These are phyloP conservation scores for Tachycineta bicolor DNA, from an alignment of 2,113 vertebrate genomes.

Conservation along the genomic window DNA sequence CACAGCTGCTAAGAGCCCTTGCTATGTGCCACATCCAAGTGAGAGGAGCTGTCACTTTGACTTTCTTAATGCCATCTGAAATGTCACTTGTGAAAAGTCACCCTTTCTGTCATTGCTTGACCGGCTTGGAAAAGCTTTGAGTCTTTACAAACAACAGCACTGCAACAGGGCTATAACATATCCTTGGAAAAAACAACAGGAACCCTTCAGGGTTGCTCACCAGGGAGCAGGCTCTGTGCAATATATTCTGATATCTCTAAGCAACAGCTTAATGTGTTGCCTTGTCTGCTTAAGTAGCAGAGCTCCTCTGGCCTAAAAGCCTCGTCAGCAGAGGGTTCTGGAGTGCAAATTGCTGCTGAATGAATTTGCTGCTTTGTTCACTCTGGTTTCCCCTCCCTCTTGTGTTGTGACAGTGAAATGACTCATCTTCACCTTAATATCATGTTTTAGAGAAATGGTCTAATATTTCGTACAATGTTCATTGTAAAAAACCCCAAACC, in stretches of 20 bases:
- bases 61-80: not conserved
- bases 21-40: not conserved
- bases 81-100: not conserved
- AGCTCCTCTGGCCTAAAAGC: constrained; percentile 24
- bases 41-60: fast-evolving
- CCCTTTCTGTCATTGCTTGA: not conserved
- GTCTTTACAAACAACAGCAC: fast-evolving
- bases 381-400: not conserved
- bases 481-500: not conserved
- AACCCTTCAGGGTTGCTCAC: not conserved
- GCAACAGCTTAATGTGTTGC: constrained; percentile 16
- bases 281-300: not conserved
- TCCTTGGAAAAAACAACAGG: not conserved
- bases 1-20: not conserved
- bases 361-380: not conserved
- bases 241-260: constrained; percentile 22
- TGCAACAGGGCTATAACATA: fast-evolving
- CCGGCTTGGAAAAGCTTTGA: not conserved
- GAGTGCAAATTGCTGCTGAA: constrained; percentile 17
- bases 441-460: not conserved
- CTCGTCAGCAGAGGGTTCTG: not conserved
- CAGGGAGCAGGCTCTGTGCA: not conserved
- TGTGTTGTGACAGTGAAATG: not conserved
- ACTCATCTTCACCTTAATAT: constrained; percentile 9
- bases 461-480: not conserved